Evolutionary conservation across 2,888 invertebrate species (phyloP), one percentile per base, ranked within the genome.

Genomic region (Drosophila merina): DNA sequence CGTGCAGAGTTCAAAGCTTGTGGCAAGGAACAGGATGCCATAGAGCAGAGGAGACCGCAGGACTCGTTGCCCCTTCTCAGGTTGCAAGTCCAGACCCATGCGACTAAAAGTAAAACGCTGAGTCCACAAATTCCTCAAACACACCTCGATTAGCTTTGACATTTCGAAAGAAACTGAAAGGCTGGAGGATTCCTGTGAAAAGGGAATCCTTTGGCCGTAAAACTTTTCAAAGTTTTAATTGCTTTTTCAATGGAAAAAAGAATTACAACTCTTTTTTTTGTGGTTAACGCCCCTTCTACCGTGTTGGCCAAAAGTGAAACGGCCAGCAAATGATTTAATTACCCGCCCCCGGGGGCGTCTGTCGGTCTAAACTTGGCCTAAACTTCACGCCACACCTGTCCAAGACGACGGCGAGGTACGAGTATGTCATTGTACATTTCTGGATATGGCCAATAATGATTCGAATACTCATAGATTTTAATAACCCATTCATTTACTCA

Each of bases 291-390:
- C 55, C 66, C 45, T 54, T 54, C n/a, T 45, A 20, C 48, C 28
- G 52, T 73, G 71, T 62, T 79, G 62, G 42, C 47, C 58, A 47
- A 40, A 14, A 14, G 14, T 14, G 14, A 14, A 14, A 14, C 14
- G 14, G 57, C 50, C 57, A 45, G 59, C 40, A 58, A 78, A 82
- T 75, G 63, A 74, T 73, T 82, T 79, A 85, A 85, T 81, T 81
- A 85, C 50, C 62, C 62, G 67, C 76, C 66, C 51, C 56, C 30
- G 66, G 63, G 45, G 14, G 14, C 14, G 14, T 14, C 14, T 14
- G 14, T 14, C 14, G 14, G 62, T 64, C 72, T 60, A 57, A 75
- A 68, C 70, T 63, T 63, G 44, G 25, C 5, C 25, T 36, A 36
- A 36, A 36, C 36, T n/a, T 26, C 36, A 50, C 40, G 70, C 63